Conservation (phyloP, 2,888 invertebrate species). For the Ormyrus thymus region DNA sequence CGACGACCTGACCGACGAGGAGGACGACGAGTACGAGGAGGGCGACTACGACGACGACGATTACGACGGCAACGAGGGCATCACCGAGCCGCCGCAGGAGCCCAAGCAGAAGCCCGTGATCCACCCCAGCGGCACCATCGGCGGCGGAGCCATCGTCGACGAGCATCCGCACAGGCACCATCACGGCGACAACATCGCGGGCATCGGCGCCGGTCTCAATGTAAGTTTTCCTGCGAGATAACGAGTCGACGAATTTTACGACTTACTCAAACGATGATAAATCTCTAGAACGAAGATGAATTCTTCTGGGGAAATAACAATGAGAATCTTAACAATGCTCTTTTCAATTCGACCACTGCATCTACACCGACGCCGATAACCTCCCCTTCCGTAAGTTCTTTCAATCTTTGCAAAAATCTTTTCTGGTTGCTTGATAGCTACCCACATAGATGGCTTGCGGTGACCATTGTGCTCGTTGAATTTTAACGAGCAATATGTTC, state of each 20-base stretch:
- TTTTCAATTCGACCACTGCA: constrained; percentile 39
- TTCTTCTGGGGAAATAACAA: constrained; percentile 42
- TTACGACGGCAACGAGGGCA: constrained; percentile 70
- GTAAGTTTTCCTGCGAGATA: constrained; percentile 31
- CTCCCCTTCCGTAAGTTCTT: constrained; percentile 45
- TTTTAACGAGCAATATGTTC: constrained; percentile 22
- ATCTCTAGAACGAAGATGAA: constrained; percentile 46
- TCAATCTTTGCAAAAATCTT: neutral
- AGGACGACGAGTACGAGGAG: constrained; percentile 68
- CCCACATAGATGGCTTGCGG: constrained; percentile 44
- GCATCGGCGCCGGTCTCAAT: constrained; percentile 58
- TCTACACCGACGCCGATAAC: constrained; percentile 21
- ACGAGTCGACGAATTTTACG: no score
- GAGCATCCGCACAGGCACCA: constrained; percentile 75
- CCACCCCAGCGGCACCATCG: constrained; percentile 7
- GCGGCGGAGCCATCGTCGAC: constrained; percentile 49
- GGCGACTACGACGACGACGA: constrained; percentile 74
- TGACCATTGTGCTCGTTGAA: constrained; percentile 8
- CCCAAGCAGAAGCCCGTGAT: constrained; percentile 57
- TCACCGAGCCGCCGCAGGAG: constrained; percentile 69
- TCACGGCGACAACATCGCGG: constrained; percentile 68
- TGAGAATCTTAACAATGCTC: constrained; percentile 33
- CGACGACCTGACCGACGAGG: constrained; percentile 63
- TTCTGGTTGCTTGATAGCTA: constrained; percentile 39
- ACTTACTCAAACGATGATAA: neutral